Evolutionary conservation across 2,888 invertebrate species (phyloP), one percentile per base, ranked within the genome.

Genomic region (Platynereis dumerilii): DNA sequence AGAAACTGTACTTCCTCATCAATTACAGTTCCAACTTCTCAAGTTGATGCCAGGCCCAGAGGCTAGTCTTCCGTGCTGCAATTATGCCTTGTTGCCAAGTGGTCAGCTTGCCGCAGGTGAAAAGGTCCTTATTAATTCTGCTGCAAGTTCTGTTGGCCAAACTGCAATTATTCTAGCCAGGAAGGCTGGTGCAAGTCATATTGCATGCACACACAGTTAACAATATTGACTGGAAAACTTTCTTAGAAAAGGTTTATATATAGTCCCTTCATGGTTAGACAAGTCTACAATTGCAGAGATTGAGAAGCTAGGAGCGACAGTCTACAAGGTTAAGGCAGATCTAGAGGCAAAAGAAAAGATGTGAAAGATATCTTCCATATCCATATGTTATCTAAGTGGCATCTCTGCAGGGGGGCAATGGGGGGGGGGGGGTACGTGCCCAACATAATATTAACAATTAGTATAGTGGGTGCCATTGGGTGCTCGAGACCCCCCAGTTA

Each of bases 251-350:
- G 2, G 15, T 24, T 7, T 34, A n/a, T 20, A 12, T 26, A 55
- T 54, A 7, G n/a, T 22, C 39, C 3, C 39, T 20, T 26, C 34
- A 27, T 34, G 34, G 61, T 61, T 55, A n/a, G 26, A 61, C 26
- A 42, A 12, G 10, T 34, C 34, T 27, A 39, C 24, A 5, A n/a
- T 61, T 5, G 42, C 22, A 20, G 39, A 55, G 53, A 29, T 61
- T 28, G 29, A 61, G 55, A 26, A n/a, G 5, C 44, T 54, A 24
- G 61, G 54, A 2, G 55, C 55, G 5, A 22, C 17, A n/a, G 22
- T 61, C 20, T 29, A 54, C 20, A 39, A 55, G 5, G 55, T 53
- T 10, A 28, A 54, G 44, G 54, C 42, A 24, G 54, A 61, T 54
- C 42, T 61, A 22, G 34, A 29, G 7, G 42, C 17, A 54, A 61